Evolutionary conservation across 2,888 invertebrate genomes (phyloP), one percentile per base, ranked within the genome.

Genomic region (Nasonia oneida): DNA sequence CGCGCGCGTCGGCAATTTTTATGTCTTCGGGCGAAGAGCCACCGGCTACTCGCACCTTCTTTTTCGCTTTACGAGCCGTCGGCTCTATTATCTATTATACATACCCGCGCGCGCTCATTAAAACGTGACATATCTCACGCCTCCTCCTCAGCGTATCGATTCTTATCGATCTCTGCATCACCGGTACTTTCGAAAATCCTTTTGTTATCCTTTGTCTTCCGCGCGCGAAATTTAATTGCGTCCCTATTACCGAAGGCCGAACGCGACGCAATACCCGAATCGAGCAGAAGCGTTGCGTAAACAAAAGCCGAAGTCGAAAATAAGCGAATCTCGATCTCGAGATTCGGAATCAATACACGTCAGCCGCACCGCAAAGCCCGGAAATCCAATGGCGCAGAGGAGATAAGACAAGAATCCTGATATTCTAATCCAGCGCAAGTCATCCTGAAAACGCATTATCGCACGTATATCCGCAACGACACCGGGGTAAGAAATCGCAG

Each of bases 391-490:
- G 3, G 23, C 0, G 0, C n/a, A 4, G 29, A 29, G 37, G 33
- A 1, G 12, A 12, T 47, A 37, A 47, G 18, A 71, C 37, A 71
- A 71, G 33, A n/a, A 71, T 10, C 37, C 71, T n/a, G 39, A 39
- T 71, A 73, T 23, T 73, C 42, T 10, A n/a, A 39, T 8, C n/a
- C 73, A 23, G 14, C 23, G 42, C 23, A n/a, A 42, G 42, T 39
- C 73, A 12, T 39, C 23, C 73, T 23, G 42, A 73, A 73, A 73
- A 67, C 67, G 67, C 67, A 67, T 67, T 67, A 67, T 33, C 23
- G 23, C 57, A 23, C 57, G 8, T 15, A 61, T 61, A 73, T 39
- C 12, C 8, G 29, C 29, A 42, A 10, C 39, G 8, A 42, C 73
- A 23, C 2, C 29, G 42, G 42, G 42, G 73, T 39, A 73, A 73